Evolutionary conservation across 2,888 invertebrate species (phyloP).

Genomic region (Synergus japonicus): DNA sequence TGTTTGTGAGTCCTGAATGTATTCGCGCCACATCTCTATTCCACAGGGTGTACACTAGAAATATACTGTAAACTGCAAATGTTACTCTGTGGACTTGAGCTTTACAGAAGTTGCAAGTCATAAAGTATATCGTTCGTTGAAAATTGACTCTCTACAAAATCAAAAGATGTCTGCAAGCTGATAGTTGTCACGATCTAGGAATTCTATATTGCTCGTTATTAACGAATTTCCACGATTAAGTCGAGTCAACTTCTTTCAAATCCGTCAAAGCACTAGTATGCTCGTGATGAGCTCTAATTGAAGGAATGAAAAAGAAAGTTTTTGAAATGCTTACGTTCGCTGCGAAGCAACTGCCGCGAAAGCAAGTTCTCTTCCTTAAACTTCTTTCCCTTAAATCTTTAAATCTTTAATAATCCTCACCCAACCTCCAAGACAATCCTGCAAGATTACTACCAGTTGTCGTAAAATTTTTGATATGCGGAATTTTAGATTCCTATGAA

Average conservation of each 20-base stretch:
- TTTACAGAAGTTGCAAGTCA: constrained; percentile 44
- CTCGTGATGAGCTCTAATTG: constrained; percentile 42
- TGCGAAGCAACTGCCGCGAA: constrained; percentile 7
- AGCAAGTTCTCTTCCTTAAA: not conserved
- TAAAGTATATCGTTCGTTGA: constrained; percentile 59
- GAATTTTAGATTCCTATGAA: constrained; percentile 27
- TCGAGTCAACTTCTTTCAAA: not conserved
- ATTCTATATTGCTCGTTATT: not conserved
- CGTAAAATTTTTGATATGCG: constrained; percentile 29
- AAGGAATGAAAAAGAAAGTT: constrained; percentile 46
- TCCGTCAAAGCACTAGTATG: not conserved
- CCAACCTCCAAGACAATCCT: constrained; percentile 11
- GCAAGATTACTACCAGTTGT: constrained; percentile 30
- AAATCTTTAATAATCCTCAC: constrained; percentile 24
- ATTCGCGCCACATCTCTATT: not conserved
- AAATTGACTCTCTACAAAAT: constrained; percentile 48
- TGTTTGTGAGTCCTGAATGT: not conserved
- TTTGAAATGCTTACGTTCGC: constrained; percentile 42
- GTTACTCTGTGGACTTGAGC: not conserved
- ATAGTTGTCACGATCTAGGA: not conserved
- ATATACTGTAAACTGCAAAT: not conserved
- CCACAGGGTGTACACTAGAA: not conserved
- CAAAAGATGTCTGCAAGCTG: not conserved
- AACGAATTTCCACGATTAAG: not conserved
- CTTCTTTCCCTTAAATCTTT: constrained; percentile 12